These are phyloP conservation scores for Tenthredo amoena DNA, from an alignment of 2,888 invertebrate species.

Conservation along the genomic window DNA sequence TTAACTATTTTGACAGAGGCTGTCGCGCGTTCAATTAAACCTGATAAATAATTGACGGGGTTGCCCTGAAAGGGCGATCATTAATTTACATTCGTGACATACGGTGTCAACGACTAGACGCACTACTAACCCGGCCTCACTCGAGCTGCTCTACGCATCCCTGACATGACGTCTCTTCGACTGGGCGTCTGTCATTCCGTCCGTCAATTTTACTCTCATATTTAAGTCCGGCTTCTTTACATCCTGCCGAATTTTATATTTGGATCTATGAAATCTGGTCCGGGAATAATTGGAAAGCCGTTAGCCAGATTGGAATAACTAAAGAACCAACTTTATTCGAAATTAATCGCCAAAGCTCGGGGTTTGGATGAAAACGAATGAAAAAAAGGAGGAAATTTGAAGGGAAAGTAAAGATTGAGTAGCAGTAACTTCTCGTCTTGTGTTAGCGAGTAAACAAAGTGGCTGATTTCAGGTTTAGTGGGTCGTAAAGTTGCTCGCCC, in stretches of 20 bases:
- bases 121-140: neutral
- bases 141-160: neutral
- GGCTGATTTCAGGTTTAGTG: conserved; percentile 61
- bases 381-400: neutral
- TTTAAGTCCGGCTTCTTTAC: neutral
- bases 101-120: conserved; percentile 29
- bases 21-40: conserved; percentile 47
- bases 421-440: conserved; percentile 35
- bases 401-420: conserved; percentile 26
- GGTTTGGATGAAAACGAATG: neutral
- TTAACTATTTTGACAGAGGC: conserved; percentile 41
- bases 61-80: conserved; percentile 14
- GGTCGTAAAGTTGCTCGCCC: conserved; percentile 38
- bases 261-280: neutral
- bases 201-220: conserved; percentile 18
- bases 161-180: neutral
- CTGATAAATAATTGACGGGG: conserved; percentile 40
- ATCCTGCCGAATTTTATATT: neutral
- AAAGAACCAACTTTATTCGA: neutral
- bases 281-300: neutral
- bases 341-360: neutral
- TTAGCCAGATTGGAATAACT: neutral
- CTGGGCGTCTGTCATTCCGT: neutral
- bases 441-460: conserved; percentile 60
- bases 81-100: conserved; percentile 49